Evolutionary conservation across 2,797 vertebrate species (phyloP), one percentile per base, ranked within the genome.

Genomic region (Lindbergichthys nudifrons): DNA sequence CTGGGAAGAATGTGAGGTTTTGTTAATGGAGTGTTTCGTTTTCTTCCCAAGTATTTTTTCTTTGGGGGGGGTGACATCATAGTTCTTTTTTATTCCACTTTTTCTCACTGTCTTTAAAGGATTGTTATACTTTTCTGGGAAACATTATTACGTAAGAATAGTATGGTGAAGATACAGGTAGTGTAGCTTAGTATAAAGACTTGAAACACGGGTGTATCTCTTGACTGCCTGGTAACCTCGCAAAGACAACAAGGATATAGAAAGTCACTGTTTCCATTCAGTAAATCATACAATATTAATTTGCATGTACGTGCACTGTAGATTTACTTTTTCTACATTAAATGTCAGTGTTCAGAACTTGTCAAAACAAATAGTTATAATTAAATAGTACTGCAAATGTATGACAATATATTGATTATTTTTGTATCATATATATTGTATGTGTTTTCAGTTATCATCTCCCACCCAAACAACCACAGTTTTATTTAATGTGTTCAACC

Each of bases 1-100:
- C 74, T 70, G 48, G 68, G 73, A 82, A 60, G 53, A 76, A 64
- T 62, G 74, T 53, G 67, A 3, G 6, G 14, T 68, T 58, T 73
- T 42, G 26, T 68, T 43, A 15, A 61, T 30, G 11, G 52, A 53
- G 1, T 62, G 52, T 26, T 26, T 26, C 62, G 36, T 53, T 65
- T 58, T 39, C 16, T 60, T 16, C 3, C 36, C 18, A 30, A 58
- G 52, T 77, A 23, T 41, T 52, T 69, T 66, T 58, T 56, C 16
- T 47, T 41, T 10, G 21, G 21, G 21, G 23, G 56, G 65, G 50
- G 70, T 42, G n/a, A 66, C 47, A 42, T 62, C 41, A 61, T 60
- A n/a, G 13, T 50, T 43, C 7, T 48, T 46, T 53, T 63, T 19
- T 2, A 7, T 59, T 64, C 42, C 7, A 43, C 21, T 50, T 61